These are phyloP conservation scores for Grantiella picta DNA, from an alignment of 2,113 vertebrate species.

Conservation along the genomic window DNA sequence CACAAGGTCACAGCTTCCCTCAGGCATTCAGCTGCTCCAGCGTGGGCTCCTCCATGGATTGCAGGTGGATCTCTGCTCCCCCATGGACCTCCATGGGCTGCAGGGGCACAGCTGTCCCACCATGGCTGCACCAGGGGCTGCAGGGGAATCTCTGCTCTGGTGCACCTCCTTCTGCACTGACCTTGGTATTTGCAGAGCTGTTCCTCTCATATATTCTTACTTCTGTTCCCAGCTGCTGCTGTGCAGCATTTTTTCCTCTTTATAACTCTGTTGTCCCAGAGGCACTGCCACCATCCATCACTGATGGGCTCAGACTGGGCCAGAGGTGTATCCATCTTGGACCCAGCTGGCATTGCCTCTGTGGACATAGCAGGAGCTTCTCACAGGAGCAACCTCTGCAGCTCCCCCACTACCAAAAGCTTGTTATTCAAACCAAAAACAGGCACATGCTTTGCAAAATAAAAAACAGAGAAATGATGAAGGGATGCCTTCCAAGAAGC, in stretches of 20 bases:
- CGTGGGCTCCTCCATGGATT: rapidly evolving
- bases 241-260: background rate
- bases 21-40: rapidly evolving
- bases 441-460: background rate
- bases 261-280: background rate
- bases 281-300: rapidly evolving
- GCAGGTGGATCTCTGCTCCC: background rate
- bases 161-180: rapidly evolving
- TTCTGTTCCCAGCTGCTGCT: background rate
- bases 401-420: background rate
- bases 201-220: background rate
- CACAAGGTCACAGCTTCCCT: background rate
- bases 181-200: background rate
- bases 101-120: background rate
- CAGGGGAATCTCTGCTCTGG: background rate
- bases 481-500: background rate
- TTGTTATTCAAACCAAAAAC: background rate
- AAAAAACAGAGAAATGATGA: background rate
- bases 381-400: background rate
- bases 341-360: background rate
- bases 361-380: rapidly evolving
- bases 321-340: rapidly evolving
- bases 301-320: background rate
- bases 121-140: background rate
- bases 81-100: background rate